Base-by-base conservation (phyloP, 2,797 vertebrate genomes). In the Anguilla obscura region DNA sequence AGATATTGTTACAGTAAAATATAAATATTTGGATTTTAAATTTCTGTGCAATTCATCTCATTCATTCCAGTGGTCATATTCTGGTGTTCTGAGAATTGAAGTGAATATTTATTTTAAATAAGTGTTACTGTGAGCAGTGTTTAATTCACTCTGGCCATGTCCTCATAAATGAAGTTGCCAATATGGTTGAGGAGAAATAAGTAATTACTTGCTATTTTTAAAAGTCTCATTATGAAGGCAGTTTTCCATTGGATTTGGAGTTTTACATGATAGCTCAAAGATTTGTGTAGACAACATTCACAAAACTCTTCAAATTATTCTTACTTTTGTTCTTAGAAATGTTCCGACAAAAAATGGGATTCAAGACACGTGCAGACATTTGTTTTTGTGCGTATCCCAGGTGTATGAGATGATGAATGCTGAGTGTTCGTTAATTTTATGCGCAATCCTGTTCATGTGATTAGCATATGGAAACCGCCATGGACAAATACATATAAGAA, bases 171-270 rank as follows among this genome's bases (percentile, higher is more conserved):
- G 0, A 82, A 45, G 79, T 50, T 50, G 3, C 6, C 36, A 45
- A 82, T 45, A 5, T n/a, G 21, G 36, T 24, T 21, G 18, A 82
- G n/a, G 18, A 82, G 21, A 16, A 82, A 18, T 45, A 50, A 50
- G 79, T 24, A 50, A 82, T 90, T 87, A 92, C 79, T 82, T 7
- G 36, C 50, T 50, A 82, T 82, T 82, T 88, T 88, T 86, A 80
- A 94, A 91, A 93, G 79, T 88, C 82, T 92, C 87, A 92, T 95
- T 92, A 93, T 94, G 91, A 92, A 92, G 90, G 30, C 66, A 90
- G 88, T 90, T 88, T 92, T 95, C 94, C 92, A 92, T 93, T 89
- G 88, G 79, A 86, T 90, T 83, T 89, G 86, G 87, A 90, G 90
- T 88, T 48, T 86, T 93, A 89, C 89, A 90, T 90, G 91, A 91